A percentile compares a stretch with the other conserved stretches of the same genome.
These are phyloP conservation scores for Drosophila macrospina DNA, from an alignment of 2,888 invertebrate species.

Conservation along the genomic window DNA sequence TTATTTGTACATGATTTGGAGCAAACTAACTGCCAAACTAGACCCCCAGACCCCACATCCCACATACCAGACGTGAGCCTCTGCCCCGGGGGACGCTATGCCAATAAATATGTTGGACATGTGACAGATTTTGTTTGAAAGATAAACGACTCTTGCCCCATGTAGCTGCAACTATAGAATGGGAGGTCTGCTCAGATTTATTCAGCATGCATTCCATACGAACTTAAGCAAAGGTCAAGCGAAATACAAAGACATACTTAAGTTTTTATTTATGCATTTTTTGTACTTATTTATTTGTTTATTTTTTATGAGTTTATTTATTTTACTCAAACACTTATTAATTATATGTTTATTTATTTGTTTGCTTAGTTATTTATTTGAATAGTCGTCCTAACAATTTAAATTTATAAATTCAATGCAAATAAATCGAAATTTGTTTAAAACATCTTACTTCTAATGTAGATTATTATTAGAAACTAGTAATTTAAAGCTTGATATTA, in stretches of 20 bases:
- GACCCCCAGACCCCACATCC: background rate
- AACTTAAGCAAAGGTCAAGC: constrained; percentile 12
- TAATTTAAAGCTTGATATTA: too few species aligned
- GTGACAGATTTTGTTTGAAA: constrained; percentile 55
- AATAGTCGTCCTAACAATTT: too few species aligned
- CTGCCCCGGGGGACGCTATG: constrained; percentile 34
- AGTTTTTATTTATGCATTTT: too few species aligned
- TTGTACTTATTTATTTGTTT: too few species aligned
- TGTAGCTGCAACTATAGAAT: constrained; percentile 3
- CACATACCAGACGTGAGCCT: constrained; percentile 3
- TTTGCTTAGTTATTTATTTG: too few species aligned
- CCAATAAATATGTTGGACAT: constrained; percentile 63
- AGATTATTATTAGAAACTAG: too few species aligned
- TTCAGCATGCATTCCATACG: background rate
- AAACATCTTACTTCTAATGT: too few species aligned
- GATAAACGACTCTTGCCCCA: constrained; percentile 35
- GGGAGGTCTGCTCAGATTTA: constrained; percentile 34
- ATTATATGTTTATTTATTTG: too few species aligned
- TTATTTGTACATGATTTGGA: constrained; percentile 65
- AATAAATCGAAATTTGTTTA: too few species aligned
- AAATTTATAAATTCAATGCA: too few species aligned
- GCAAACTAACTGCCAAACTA: constrained; percentile 35
- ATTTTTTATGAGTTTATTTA: too few species aligned
- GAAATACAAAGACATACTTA: background rate
- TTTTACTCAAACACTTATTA: too few species aligned